Percentiles rank a stretch among this genome's conserved stretches.
These are phyloP conservation scores for Acropora tenuis DNA, from an alignment of 64 coral and sea anemone genomes.

Conservation along the genomic window DNA sequence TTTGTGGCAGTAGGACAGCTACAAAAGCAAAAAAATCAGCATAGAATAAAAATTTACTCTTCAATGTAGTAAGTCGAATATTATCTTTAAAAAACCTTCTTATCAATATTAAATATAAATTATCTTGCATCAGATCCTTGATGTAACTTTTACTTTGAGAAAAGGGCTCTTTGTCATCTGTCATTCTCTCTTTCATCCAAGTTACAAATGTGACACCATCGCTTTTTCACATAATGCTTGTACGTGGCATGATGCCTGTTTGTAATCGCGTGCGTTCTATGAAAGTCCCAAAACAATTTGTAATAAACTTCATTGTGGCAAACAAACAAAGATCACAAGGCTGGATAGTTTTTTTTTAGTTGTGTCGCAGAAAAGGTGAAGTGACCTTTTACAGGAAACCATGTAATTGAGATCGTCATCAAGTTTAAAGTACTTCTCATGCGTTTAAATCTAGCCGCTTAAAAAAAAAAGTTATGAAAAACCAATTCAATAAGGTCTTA, in stretches of 20 bases:
- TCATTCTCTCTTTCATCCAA: background rate
- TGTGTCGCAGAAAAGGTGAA: too few species aligned
- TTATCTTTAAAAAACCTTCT: background rate
- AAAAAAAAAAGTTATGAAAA: too few species aligned
- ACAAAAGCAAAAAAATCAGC: background rate
- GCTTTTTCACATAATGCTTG: background rate
- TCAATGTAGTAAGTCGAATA: background rate
- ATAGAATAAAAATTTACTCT: background rate
- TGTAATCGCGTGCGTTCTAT: background rate
- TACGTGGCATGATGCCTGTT: background rate
- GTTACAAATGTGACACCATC: background rate
- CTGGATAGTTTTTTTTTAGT: too few species aligned
- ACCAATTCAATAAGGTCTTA: too few species aligned
- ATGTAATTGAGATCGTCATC: too few species aligned
- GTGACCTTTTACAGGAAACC: too few species aligned
- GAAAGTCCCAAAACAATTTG: background rate
- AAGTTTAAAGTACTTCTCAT: too few species aligned
- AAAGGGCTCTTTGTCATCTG: background rate
- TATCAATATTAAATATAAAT: background rate
- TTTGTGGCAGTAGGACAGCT: background rate
- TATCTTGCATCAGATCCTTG: slow-evolving; percentile 1
- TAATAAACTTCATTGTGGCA: background rate
- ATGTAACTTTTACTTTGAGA: background rate
- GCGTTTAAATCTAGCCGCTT: too few species aligned
- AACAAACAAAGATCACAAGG: too few species aligned